phyloP scores from a whole-genome alignment of 2,797 vertebrate genomes.

The Gymnocypris eckloni region DNA sequence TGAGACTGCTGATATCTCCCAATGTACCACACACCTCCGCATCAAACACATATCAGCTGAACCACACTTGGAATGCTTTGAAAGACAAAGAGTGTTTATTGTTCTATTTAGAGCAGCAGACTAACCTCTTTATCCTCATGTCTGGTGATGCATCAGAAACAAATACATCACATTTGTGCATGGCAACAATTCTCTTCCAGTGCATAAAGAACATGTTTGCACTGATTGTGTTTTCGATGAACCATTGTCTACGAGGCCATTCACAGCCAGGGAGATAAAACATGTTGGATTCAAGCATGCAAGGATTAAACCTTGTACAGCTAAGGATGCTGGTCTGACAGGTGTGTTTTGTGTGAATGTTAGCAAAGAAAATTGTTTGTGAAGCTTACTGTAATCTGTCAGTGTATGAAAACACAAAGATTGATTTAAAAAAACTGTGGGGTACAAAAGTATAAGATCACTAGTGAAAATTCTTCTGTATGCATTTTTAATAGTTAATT shows the following conservation, averaged over 20 bases:
- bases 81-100: conserved; percentile 36
- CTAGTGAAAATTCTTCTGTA: background rate
- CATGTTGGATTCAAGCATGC: background rate
- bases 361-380: background rate
- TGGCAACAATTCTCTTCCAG: conserved; percentile 24
- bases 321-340: background rate
- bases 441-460: background rate
- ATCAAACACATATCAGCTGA: conserved; percentile 32
- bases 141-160: conserved; percentile 13
- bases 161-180: conserved; percentile 17
- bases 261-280: conserved; percentile 7
- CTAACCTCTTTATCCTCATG: conserved; percentile 24
- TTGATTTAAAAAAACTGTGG: background rate
- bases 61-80: conserved; percentile 26
- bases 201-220: conserved; percentile 26
- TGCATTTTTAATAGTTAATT: background rate
- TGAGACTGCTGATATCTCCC: conserved; percentile 5
- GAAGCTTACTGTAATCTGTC: background rate
- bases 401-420: background rate
- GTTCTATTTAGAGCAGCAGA: conserved; percentile 11
- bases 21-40: conserved; percentile 7
- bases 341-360: background rate
- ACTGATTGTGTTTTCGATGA: background rate
- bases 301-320: background rate
- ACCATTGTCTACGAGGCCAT: background rate